Percentiles rank a stretch among this genome's conserved stretches.
phyloP scores from a whole-genome alignment of 2,888 invertebrate genomes.

The Caenorhabditis zanzibari region DNA sequence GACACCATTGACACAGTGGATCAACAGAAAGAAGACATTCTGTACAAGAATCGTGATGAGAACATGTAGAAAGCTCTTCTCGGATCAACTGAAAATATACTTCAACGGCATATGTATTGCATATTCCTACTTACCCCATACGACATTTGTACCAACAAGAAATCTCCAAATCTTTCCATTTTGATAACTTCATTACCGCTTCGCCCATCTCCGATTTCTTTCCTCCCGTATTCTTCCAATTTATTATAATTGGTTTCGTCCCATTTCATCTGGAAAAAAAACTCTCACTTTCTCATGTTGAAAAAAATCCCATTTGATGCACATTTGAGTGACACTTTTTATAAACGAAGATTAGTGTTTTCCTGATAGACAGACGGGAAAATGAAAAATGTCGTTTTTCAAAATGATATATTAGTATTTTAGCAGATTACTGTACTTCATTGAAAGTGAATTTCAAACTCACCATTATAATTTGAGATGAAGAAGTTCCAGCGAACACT shows the following conservation, averaged over 20 bases:
- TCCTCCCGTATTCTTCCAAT: constrained; percentile 67
- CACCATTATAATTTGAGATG: constrained; percentile 65
- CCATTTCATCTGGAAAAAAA: constrained; percentile 66
- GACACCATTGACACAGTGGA: constrained; percentile 85
- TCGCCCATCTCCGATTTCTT: constrained; percentile 59
- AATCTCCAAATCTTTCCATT: constrained; percentile 49
- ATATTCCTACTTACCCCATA: constrained; percentile 40
- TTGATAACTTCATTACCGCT: constrained; percentile 54
- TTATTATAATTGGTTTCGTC: constrained; percentile 20
- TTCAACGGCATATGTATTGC: too few relatives aligned
- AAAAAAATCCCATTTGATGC: not conserved
- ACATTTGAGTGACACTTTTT: constrained; percentile 48
- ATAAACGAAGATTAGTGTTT: constrained; percentile 39
- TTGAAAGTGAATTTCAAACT: too few relatives aligned
- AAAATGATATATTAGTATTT: not conserved
- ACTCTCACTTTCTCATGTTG: not conserved
- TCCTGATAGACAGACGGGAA: not conserved
- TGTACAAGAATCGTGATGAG: constrained; percentile 82
- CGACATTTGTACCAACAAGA: constrained; percentile 53
- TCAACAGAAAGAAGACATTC: constrained; percentile 84
- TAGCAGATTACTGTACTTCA: not conserved
- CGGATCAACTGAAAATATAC: too few relatives aligned
- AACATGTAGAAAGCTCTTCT: constrained; percentile 83
- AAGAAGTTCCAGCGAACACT: constrained; percentile 57
- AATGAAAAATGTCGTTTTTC: not conserved